Evolutionary conservation across 1,140 invertebrate genomes (phyloP), one percentile per base, ranked within the genome.

Genomic region (Drosophila subpulchrella): DNA sequence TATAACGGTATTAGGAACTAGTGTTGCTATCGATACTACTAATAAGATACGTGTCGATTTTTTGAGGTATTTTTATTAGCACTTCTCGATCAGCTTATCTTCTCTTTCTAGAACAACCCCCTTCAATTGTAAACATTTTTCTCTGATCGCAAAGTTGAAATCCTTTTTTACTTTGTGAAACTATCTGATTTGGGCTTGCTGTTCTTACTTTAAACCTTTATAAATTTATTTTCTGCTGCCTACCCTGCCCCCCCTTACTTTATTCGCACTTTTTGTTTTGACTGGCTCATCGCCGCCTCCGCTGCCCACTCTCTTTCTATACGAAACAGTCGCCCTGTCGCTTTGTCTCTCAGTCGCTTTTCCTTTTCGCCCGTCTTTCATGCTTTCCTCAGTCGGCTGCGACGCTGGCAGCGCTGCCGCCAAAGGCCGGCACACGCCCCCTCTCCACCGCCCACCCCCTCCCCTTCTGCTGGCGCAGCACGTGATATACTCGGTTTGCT

Each of bases 401-500:
- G 61, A 47, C 59, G 79, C 54, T 24, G 41, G 44, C 65, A 51
- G 65, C 66, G 48, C 72, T 65, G 83, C 84, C 84, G 84, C 83
- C 58, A 88, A 89, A 88, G 83, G 83, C 83, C 83, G 83, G 83
- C 83, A 86, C 65, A 68, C 48, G 51, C 53, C 48, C 59, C 44
- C 62, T 58, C 13, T 38, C 47, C 15, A 17, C 39, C 50, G 24
- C 46, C 47, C 15, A 36, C 63, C 32, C 53, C 34, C 12, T 44
- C 46, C 47, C 48, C 48, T 55, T 65, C 56, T 51, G 39, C 72
- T 81, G 70, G 34, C 41, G 61, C 79, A 90, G 86, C 86, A 90
- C 86, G 86, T 90, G 86, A 90, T 90, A 90, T 90, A 75, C 81
- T 86, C 70, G 72, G 61, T 77, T 82, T 90, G 75, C 86, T 85